Evolutionary conservation across 1,140 invertebrate genomes (phyloP).

Genomic region (Meloidogyne hapla): DNA sequence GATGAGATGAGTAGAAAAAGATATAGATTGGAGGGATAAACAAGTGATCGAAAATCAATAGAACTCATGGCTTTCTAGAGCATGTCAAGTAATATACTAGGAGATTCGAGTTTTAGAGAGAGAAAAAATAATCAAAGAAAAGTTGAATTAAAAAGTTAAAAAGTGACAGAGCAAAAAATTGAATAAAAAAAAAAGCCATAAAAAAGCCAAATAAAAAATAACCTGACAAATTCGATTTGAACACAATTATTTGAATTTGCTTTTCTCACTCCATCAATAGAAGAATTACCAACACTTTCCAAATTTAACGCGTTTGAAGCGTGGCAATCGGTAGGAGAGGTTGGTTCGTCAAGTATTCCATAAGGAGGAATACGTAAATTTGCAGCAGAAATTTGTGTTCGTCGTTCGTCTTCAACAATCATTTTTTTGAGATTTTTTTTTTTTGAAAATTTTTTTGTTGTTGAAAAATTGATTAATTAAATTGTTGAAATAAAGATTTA

Average conservation of each 20-base stretch:
- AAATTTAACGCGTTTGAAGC: conserved; percentile 14
- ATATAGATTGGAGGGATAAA: too few relatives aligned
- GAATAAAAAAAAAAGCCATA: background rate
- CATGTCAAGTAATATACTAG: too few relatives aligned
- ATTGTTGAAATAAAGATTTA: background rate
- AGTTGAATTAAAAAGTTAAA: too few relatives aligned
- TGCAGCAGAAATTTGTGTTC: conserved; percentile 41
- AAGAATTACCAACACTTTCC: background rate
- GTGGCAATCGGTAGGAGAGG: conserved; percentile 4
- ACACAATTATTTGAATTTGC: conserved; percentile 9
- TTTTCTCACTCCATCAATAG: background rate
- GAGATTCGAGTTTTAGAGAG: too few relatives aligned
- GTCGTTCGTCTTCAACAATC: conserved; percentile 37
- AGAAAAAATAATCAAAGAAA: too few relatives aligned
- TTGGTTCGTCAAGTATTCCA: conserved; percentile 37
- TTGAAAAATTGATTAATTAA: too few relatives aligned
- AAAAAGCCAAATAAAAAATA: background rate
- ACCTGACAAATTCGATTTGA: background rate
- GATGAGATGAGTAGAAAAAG: too few relatives aligned
- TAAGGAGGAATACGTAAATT: conserved; percentile 42
- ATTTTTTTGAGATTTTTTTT: conserved; percentile 3
- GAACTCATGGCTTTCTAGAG: too few relatives aligned
- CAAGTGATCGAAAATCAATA: too few relatives aligned
- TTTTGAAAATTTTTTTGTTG: too few relatives aligned
- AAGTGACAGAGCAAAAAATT: too few relatives aligned